phyloP scores from a whole-genome alignment of 1,140 invertebrate species.

The Spodoptera litura region DNA sequence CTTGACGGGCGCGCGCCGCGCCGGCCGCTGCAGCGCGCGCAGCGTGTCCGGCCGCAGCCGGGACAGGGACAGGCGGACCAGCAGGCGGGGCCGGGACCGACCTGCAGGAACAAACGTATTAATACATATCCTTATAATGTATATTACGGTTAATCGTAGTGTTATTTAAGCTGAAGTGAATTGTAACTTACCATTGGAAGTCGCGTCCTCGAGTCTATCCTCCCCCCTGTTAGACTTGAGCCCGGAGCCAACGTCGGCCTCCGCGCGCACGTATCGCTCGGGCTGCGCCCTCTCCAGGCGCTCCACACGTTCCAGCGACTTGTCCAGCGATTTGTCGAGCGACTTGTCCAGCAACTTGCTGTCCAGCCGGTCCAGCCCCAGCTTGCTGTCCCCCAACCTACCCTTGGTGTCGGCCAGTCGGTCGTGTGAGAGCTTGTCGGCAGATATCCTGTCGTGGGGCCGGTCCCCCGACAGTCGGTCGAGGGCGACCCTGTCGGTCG shows the following conservation, averaged over 20 bases:
- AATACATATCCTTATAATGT: not conserved
- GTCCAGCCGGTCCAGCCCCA: constrained; percentile 43
- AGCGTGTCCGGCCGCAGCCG: constrained; percentile 69
- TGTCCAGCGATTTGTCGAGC: constrained; percentile 55
- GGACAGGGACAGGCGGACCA: constrained; percentile 69
- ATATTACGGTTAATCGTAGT: not conserved
- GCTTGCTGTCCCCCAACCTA: constrained; percentile 47
- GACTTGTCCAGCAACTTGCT: not conserved
- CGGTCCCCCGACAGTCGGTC: constrained; percentile 63
- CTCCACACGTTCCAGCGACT: constrained; percentile 56
- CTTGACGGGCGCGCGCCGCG: constrained; percentile 53
- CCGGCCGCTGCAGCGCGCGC: constrained; percentile 63
- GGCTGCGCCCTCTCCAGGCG: constrained; percentile 60
- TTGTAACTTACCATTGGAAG: constrained; percentile 67
- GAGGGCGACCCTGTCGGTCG: constrained; percentile 55
- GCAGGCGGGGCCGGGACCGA: constrained; percentile 57
- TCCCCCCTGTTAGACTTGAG: constrained; percentile 65
- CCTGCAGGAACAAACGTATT: constrained; percentile 9
- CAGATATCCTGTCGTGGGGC: constrained; percentile 55
- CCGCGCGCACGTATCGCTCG: constrained; percentile 72
- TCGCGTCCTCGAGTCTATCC: constrained; percentile 66
- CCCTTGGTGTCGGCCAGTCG: constrained; percentile 51
- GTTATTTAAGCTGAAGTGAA: not conserved
- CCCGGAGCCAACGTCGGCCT: constrained; percentile 79
- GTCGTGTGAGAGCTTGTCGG: constrained; percentile 47